phyloP scores from a whole-genome alignment of 2,797 vertebrate species.

The Cheirogaleus major region DNA sequence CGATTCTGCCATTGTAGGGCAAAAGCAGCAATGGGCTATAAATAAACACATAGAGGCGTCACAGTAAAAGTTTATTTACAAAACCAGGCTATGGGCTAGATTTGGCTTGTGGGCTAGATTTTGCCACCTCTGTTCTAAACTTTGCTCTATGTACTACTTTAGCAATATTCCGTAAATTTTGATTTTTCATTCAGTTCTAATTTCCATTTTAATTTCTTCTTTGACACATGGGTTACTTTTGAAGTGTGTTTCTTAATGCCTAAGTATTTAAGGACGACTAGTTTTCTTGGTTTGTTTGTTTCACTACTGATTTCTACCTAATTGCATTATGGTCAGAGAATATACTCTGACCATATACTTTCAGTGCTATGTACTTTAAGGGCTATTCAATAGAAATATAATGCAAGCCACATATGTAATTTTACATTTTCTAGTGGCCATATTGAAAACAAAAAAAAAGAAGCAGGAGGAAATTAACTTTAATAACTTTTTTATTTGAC shows the following conservation, averaged over 20 bases:
- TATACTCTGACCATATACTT: neutral
- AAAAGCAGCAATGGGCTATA: neutral
- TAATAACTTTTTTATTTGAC: slow-evolving; percentile 17
- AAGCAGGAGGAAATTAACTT: slow-evolving; percentile 19
- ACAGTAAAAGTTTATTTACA: neutral
- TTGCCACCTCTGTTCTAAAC: neutral
- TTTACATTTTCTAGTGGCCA: neutral
- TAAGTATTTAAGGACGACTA: neutral
- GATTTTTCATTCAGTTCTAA: neutral
- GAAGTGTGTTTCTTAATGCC: neutral
- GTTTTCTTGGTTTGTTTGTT: neutral
- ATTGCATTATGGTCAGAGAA: neutral
- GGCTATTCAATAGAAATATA: neutral
- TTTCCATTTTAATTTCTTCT: slow-evolving; percentile 39
- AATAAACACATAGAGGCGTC: neutral
- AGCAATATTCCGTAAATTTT: neutral
- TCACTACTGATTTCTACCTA: neutral
- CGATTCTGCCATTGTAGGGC: neutral
- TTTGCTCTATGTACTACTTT: neutral
- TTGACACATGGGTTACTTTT: neutral
- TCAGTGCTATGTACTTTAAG: neutral
- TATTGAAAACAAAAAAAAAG: neutral
- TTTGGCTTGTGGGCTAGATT: neutral
- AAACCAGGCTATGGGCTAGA: neutral
- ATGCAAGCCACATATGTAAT: neutral